Evolutionary conservation across 1,140 invertebrate species (phyloP), one percentile per base, ranked within the genome.

Genomic region (Cylas formicarius): DNA sequence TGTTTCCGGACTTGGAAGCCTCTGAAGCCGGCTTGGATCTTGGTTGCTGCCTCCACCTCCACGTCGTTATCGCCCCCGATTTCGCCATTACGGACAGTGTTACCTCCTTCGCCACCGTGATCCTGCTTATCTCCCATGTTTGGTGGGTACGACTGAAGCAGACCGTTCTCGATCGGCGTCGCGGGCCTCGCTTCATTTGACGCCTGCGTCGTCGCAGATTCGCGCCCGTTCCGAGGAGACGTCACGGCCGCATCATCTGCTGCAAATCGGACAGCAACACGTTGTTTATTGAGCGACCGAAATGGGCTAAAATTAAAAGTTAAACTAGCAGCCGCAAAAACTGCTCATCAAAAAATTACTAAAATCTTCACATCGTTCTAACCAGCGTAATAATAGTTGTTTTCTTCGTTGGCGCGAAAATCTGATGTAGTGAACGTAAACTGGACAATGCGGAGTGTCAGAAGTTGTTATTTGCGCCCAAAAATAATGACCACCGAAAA

Each of bases 1-100:
- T 75, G 72, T 56, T 84, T 82, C 19, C 83, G 65, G 1, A 81
- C 76, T 42, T 77, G 71, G 54, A 82, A 84, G 2, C 82, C 82
- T 33, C 81, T 71, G 61, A 80, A 84, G 36, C 77, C 73, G 21
- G 82, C 80, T 62, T 86, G 84, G 36, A 86, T 85, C 58, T 78
- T 84, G 2, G 76, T 79, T 9, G 83, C 83, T 16, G 82, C 83
- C 45, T 63, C 61, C 29, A 66, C 63, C 62, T 72, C 71, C 55
- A 61, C 57, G 42, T 56, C 61, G 41, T 58, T 62, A 29, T 56
- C 50, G 16, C 44, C 16, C 22, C 52, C 46, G 14, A 49, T 44
- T 2, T 29, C 21, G 37, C n/a, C 37, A 21, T 21, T 48, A 22
- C 3, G 27, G 20, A 43, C 32, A 29, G 55, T 51, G 51, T 65